Evolutionary conservation across 2,113 vertebrate genomes (phyloP).

Genomic region (Lycocorax pyrrhopterus): DNA sequence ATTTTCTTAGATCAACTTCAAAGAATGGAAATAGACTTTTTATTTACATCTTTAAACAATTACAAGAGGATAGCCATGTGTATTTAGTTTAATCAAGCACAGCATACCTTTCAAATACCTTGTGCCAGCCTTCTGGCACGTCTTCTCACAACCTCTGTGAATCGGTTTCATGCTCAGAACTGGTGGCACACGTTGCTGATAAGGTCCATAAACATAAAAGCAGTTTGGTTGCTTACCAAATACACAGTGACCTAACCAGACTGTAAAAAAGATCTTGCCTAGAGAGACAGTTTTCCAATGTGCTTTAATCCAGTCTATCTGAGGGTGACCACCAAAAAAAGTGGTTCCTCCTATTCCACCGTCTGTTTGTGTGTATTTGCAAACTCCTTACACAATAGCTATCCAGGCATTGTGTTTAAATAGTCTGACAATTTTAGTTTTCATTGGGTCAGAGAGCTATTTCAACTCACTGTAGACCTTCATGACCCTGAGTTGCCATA

Average conservation of each 20-base stretch:
- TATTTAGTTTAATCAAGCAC: background rate
- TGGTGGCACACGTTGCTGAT: background rate
- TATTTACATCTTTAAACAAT: background rate
- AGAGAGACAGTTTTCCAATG: background rate
- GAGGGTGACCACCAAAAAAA: background rate
- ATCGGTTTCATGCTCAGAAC: background rate
- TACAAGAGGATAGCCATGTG: background rate
- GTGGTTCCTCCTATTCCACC: background rate
- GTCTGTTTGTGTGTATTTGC: background rate
- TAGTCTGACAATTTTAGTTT: background rate
- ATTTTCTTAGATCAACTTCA: background rate
- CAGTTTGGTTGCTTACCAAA: background rate
- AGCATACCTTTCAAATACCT: background rate
- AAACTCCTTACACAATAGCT: background rate
- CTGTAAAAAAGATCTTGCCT: background rate
- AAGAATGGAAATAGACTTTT: background rate
- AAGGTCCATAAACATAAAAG: background rate
- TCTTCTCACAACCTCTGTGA: background rate
- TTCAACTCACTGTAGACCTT: background rate
- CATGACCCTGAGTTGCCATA: background rate
- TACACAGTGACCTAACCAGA: background rate
- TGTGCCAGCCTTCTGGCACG: background rate
- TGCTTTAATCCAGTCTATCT: background rate
- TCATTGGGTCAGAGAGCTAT: background rate
- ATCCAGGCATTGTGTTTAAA: background rate